Evolutionary conservation across 2,888 invertebrate genomes (phyloP).

Genomic region (Machimus rusticus): DNA sequence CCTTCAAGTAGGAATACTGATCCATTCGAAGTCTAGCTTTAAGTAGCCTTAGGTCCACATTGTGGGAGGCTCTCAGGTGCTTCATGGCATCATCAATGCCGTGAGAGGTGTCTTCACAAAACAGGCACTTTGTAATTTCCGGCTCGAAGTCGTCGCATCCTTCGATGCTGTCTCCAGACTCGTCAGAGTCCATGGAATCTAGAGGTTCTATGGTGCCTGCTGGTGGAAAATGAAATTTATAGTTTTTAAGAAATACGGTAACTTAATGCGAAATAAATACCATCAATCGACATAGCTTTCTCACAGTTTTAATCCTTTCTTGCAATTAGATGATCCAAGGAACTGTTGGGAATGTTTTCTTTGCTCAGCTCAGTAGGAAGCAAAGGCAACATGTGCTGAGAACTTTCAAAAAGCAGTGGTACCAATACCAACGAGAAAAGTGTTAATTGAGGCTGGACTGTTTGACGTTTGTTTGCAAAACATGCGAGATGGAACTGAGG

Average conservation of each 20-base stretch:
- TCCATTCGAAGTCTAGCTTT: conserved; percentile 79
- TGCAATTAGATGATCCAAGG: neutral
- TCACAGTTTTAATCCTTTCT: neutral
- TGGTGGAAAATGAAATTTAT: neutral
- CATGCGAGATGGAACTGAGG: neutral
- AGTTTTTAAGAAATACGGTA: neutral
- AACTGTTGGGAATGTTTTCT: neutral
- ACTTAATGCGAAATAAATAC: neutral
- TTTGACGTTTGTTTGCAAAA: neutral
- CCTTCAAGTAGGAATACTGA: conserved; percentile 80
- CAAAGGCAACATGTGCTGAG: neutral
- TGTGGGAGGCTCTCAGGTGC: conserved; percentile 73
- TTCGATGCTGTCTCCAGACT: neutral
- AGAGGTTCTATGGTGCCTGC: neutral
- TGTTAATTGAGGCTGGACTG: neutral
- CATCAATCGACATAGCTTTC: neutral
- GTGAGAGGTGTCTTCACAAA: conserved; percentile 71
- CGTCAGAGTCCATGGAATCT: conserved; percentile 18
- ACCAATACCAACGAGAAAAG: neutral
- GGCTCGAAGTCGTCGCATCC: neutral
- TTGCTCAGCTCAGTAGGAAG: neutral
- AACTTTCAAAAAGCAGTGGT: neutral
- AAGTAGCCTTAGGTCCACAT: conserved; percentile 71
- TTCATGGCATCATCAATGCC: conserved; percentile 71
- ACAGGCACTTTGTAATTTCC: conserved; percentile 68